phyloP scores from a whole-genome alignment of 2,888 invertebrate species.

The Chrysopilus asiliformis region DNA sequence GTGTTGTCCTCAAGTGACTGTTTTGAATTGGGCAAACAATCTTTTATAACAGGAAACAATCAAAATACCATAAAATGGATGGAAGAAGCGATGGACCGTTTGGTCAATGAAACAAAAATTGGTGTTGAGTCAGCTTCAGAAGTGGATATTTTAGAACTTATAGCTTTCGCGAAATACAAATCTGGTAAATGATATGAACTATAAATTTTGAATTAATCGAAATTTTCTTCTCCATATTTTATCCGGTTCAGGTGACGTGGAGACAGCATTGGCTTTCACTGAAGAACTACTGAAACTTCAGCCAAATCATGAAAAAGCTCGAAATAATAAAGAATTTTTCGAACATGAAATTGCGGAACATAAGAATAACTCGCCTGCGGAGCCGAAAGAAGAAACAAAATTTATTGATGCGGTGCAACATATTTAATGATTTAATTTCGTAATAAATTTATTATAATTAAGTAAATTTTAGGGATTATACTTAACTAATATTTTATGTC shows the following conservation, averaged over 20 bases:
- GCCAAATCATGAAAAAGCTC: constrained; percentile 65
- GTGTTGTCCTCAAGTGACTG: constrained; percentile 69
- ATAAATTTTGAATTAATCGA: neutral
- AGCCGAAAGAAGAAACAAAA: constrained; percentile 14
- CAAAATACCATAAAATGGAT: constrained; percentile 84
- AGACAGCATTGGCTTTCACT: constrained; percentile 66
- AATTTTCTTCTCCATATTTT: neutral
- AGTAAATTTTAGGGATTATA: too few species aligned
- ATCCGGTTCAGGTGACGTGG: constrained; percentile 51
- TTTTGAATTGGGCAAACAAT: constrained; percentile 77
- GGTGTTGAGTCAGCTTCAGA: constrained; percentile 40
- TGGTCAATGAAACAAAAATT: too few species aligned
- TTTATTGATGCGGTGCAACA: neutral
- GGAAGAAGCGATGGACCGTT: constrained; percentile 62
- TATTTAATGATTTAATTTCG: too few species aligned
- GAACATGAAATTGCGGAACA: constrained; percentile 51
- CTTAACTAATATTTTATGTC: neutral
- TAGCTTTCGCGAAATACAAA: constrained; percentile 79
- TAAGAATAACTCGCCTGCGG: constrained; percentile 28
- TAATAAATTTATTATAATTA: too few species aligned
- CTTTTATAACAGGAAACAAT: constrained; percentile 79
- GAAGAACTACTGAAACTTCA: constrained; percentile 61
- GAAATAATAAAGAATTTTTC: constrained; percentile 75
- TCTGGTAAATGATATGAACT: constrained; percentile 41
- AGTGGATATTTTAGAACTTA: constrained; percentile 74